These are phyloP conservation scores for Enteromius thamalakanensis DNA, from an alignment of 2,797 vertebrate genomes.

Conservation along the genomic window DNA sequence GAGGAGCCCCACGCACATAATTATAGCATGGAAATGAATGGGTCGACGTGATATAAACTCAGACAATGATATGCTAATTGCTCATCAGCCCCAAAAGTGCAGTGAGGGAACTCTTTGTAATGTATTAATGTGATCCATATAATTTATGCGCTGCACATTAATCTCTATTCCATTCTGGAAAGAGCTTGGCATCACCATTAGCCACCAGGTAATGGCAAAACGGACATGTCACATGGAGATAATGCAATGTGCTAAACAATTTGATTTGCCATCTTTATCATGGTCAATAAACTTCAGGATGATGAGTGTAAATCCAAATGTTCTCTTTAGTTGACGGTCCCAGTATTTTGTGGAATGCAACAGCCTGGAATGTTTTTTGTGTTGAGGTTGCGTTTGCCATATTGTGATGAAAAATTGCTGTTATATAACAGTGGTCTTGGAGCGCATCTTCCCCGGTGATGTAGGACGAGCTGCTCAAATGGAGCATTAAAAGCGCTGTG, in stretches of 20 bases:
- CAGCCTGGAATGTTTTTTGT: not conserved
- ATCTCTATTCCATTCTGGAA: slow-evolving; percentile 69
- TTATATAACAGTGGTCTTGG: slow-evolving; percentile 39
- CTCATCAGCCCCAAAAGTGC: slow-evolving; percentile 76
- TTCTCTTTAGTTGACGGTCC: slow-evolving; percentile 26
- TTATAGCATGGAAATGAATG: slow-evolving; percentile 78
- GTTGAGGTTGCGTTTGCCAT: slow-evolving; percentile 8
- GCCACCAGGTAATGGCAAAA: slow-evolving; percentile 29
- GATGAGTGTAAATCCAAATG: not conserved
- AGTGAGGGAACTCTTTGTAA: slow-evolving; percentile 60
- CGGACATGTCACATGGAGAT: not conserved
- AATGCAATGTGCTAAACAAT: slow-evolving; percentile 30
- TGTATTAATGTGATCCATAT: slow-evolving; percentile 78
- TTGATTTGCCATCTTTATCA: slow-evolving; percentile 4
- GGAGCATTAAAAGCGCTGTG: slow-evolving; percentile 50
- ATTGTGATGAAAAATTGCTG: slow-evolving; percentile 51
- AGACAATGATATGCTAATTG: slow-evolving; percentile 77
- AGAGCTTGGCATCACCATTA: slow-evolving; percentile 62
- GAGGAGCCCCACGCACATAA: slow-evolving; percentile 78
- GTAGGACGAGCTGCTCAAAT: slow-evolving; percentile 56
- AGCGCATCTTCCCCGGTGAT: slow-evolving; percentile 39
- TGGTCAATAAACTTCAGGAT: not conserved
- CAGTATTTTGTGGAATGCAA: slow-evolving; percentile 26
- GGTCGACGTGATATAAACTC: slow-evolving; percentile 78
- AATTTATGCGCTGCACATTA: slow-evolving; percentile 74